Percentiles rank a stretch among this genome's conserved stretches.
Conservation (phyloP, 2,888 invertebrate species). For the Drosophila mercatorum region DNA sequence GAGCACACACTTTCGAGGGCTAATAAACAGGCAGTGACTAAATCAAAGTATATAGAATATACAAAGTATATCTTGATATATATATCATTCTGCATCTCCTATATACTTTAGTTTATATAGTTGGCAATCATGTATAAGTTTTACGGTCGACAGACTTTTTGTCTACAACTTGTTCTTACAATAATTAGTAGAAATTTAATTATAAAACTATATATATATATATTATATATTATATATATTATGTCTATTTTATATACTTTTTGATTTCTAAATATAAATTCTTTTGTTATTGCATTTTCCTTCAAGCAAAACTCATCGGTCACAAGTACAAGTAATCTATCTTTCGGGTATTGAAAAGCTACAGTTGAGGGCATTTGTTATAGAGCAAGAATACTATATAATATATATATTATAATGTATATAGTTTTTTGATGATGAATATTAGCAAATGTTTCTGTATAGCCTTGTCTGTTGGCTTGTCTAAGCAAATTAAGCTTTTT, state of each 20-base stretch:
- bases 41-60: neutral
- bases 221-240: neutral
- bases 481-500: neutral
- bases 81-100: neutral
- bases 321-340: constrained; percentile 4
- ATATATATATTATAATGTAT: neutral
- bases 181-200: constrained; percentile 5
- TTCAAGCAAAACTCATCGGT: neutral
- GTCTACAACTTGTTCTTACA: neutral
- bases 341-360: neutral
- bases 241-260: neutral
- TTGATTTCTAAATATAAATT: constrained; percentile 9
- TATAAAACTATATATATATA: constrained; percentile 9
- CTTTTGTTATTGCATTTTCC: constrained; percentile 7
- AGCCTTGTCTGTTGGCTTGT: neutral
- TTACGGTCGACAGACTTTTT: constrained; percentile 2
- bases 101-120: constrained; percentile 4
- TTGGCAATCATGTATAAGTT: neutral
- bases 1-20: neutral
- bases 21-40: constrained; percentile 8
- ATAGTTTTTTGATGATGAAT: neutral
- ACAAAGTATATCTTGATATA: too few relatives aligned
- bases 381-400: neutral
- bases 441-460: too few relatives aligned
- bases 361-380: neutral